Conservation (phyloP, 2,888 invertebrate species). For the Perdita meconis region DNA sequence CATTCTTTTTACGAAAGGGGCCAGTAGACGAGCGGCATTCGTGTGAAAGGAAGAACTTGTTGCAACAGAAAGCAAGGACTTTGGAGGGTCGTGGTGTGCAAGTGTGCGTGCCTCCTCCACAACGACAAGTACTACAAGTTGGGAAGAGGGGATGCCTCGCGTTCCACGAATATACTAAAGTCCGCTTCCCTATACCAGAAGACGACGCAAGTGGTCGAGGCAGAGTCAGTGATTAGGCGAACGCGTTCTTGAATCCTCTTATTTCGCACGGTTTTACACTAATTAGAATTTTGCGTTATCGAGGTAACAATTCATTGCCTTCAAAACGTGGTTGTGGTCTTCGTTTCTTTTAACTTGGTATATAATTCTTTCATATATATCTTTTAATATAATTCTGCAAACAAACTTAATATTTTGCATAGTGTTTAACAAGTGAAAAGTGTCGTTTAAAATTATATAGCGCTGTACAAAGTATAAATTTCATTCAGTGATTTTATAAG, state of each 20-base stretch:
- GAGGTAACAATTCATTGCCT: conserved; percentile 43
- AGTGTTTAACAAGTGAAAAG: neutral
- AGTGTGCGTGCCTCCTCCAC: conserved; percentile 51
- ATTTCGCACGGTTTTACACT: conserved; percentile 7
- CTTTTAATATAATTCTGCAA: conserved; percentile 3
- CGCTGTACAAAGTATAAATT: neutral
- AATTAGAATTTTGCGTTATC: conserved; percentile 15
- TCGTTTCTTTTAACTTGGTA: neutral
- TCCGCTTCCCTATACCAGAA: conserved; percentile 56
- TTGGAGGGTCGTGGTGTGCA: conserved; percentile 23
- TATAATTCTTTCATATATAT: neutral
- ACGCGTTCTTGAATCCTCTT: conserved; percentile 57
- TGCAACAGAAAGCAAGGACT: conserved; percentile 50
- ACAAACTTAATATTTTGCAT: neutral
- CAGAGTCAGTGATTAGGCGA: conserved; percentile 60
- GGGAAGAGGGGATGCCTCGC: conserved; percentile 61
- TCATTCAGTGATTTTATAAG: too few species aligned
- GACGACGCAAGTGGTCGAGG: conserved; percentile 43
- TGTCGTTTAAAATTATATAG: neutral
- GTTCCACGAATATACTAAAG: conserved; percentile 61
- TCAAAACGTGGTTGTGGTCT: neutral
- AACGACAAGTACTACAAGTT: conserved; percentile 30
- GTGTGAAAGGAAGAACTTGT: conserved; percentile 64
- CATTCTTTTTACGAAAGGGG: conserved; percentile 12
- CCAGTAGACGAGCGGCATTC: conserved; percentile 8